Percentiles rank a stretch among this genome's conserved stretches.
phyloP scores from a whole-genome alignment of 2,797 vertebrate species.

The Chelidonichthys spinosus region DNA sequence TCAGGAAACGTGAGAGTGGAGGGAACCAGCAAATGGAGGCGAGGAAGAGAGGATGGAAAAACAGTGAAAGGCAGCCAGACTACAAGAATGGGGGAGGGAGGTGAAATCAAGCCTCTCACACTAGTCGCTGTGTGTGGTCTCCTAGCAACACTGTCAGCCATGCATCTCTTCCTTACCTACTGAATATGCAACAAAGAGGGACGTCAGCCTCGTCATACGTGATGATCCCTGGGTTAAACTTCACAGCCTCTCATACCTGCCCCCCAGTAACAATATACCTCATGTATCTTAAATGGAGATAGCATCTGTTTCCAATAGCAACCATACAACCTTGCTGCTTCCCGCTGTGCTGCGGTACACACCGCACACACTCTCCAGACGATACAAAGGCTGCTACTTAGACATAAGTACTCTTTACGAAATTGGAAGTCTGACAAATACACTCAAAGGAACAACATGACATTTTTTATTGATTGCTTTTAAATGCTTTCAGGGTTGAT shows the following conservation, averaged over 20 bases:
- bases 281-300: constrained; percentile 16
- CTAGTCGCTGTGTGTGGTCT: constrained; percentile 88
- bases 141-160: constrained; percentile 88
- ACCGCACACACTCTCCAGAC: constrained; percentile 4
- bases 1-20: constrained; percentile 40
- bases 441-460: neutral
- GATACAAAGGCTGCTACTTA: neutral
- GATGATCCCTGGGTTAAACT: constrained; percentile 60
- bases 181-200: constrained; percentile 78
- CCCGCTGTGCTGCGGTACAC: constrained; percentile 1
- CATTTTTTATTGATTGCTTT: constrained; percentile 1
- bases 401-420: neutral
- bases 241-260: constrained; percentile 34
- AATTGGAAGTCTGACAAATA: constrained; percentile 1
- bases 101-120: constrained; percentile 85
- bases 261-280: constrained; percentile 8
- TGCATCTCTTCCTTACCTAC: constrained; percentile 77
- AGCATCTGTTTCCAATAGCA: constrained; percentile 43
- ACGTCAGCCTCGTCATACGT: constrained; percentile 62
- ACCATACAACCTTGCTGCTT: constrained; percentile 14
- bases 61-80: constrained; percentile 74
- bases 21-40: constrained; percentile 65
- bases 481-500: neutral
- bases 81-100: constrained; percentile 83
- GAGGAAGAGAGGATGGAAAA: constrained; percentile 60